Base-by-base conservation (phyloP, 1,140 invertebrate species). In the Neoseiulus cucumeris region DNA sequence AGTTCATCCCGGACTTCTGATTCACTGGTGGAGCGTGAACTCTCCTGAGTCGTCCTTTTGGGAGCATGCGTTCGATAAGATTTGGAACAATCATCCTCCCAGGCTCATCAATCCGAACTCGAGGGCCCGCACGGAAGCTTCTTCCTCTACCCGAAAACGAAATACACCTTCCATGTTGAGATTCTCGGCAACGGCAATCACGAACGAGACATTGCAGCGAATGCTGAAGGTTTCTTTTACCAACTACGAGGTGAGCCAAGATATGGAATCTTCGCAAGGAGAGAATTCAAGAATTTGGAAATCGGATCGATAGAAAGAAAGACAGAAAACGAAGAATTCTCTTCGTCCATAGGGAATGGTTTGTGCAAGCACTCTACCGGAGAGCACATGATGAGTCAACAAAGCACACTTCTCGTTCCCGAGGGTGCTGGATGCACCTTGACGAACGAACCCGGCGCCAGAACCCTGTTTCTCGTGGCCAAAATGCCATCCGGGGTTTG, bases 301-400 rank as follows among this genome's bases (percentile, higher is more conserved):
- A n/a, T n/a, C n/a, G n/a, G n/a, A n/a, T n/a, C n/a, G n/a, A 14
- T 44, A n/a, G 12, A n/a, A 44, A 44, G 42, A 14, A 14, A 12
- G 12, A 14, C 12, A 44, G 42, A 44, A 14, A n/a, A n/a, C n/a
- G 42, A 44, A 22, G 7, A 47, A 47, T 22, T 4, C 45, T 17
- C 22, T 14, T 59, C 51, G 22, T 25, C 25, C 33, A 25, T 20
- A 59, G 51, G 51, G 2, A 59, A 59, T 25, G 51, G 51, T 17
- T 25, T 59, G 33, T 59, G 51, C 51, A 33, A 59, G 9, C 51
- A 59, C 22, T n/a, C 51, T 17, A 25, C 17, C 2, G 51, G 51
- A 17, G 51, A 59, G 51, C 25, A 59, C 51, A 59, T 59, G 51
- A 59, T 59, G 51, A 20, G 25, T 14, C 51, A 59, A 25, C 51